Base-by-base conservation (phyloP, 2,888 invertebrate genomes). In the Patella ulyssiponensis region DNA sequence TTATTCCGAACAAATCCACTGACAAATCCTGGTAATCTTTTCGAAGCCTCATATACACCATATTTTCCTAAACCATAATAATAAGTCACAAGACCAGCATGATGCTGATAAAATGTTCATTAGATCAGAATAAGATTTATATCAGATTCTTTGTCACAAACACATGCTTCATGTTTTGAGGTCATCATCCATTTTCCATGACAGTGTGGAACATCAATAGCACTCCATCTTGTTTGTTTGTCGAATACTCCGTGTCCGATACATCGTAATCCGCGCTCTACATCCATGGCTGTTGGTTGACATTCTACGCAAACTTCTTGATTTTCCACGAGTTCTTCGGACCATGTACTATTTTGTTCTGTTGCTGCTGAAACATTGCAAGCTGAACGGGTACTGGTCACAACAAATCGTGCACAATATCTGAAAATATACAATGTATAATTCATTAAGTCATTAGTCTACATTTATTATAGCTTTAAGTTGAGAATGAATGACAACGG, bases 341-440 rank as follows among this genome's bases (percentile, higher is more conserved):
- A 86, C 88, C 89, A 88, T 54, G 96, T 95, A 69, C 73, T 71
- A 15, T 69, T 54, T 2, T 58, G 56, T 53, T 58, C 74, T 44
- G 44, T 44, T 44, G 44, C 44, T 44, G 44, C 44, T 15, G 95
- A 95, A 92, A 96, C 96, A 27, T 77, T 76, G 81, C 89, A 90
- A 27, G 84, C 83, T n/a, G 81, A 75, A 15, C 86, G 84, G 52
- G 84, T 81, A 20, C 84, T 81, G 82, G 95, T 93, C 77, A 97
- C 95, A 91, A 96, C 95, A 89, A 95, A 97, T 89, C 95, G 95
- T 3, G 96, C 95, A 91, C 96, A 96, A 92, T 97, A 96, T 91
- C 97, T 97, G 94, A 58, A 94, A 94, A n/a, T 20, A 81, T 69
- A 76, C 2, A 80, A 44, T 44, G 20, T 64, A 11, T 20, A 12